Conservation (phyloP, 1,140 invertebrate genomes). For the Planococcus citri region DNA sequence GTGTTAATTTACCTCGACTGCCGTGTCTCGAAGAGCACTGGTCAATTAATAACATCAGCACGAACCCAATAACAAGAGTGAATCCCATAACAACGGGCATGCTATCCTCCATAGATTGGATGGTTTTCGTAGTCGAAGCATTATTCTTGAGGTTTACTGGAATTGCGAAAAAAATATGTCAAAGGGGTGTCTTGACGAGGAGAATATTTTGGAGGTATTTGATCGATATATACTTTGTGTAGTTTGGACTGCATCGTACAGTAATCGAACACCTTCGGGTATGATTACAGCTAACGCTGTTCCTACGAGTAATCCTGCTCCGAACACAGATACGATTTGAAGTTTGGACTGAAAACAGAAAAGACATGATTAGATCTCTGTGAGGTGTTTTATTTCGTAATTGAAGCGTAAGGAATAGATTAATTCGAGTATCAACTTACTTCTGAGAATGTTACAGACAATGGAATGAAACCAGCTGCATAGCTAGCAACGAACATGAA, state of each 20-base stretch:
- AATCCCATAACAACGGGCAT: constrained; percentile 54
- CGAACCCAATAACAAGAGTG: constrained; percentile 72
- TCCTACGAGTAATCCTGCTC: constrained; percentile 93
- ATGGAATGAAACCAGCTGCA: constrained; percentile 80
- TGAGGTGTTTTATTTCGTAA: not conserved
- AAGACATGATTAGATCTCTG: not conserved
- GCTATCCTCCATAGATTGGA: constrained; percentile 34
- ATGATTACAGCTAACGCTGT: constrained; percentile 96
- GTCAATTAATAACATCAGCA: constrained; percentile 96
- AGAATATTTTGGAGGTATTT: not conserved
- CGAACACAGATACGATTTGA: constrained; percentile 84
- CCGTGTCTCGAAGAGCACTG: constrained; percentile 43
- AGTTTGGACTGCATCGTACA: constrained; percentile 38
- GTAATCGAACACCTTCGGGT: constrained; percentile 87
- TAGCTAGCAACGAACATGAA: constrained; percentile 95
- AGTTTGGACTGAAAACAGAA: constrained; percentile 68
- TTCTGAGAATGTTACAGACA: constrained; percentile 87
- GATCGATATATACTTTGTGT: not conserved
- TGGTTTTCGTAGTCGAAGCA: constrained; percentile 5
- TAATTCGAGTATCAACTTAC: constrained; percentile 40
- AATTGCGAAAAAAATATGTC: not conserved
- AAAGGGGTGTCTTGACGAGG: too few relatives aligned
- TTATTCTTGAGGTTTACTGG: not conserved
- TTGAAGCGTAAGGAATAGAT: too few relatives aligned
- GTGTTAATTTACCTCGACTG: constrained; percentile 29